Percentiles rank a stretch among this genome's conserved stretches.
Conservation (phyloP, 2,113 vertebrate genomes). For the Nycticebus coucang region DNA sequence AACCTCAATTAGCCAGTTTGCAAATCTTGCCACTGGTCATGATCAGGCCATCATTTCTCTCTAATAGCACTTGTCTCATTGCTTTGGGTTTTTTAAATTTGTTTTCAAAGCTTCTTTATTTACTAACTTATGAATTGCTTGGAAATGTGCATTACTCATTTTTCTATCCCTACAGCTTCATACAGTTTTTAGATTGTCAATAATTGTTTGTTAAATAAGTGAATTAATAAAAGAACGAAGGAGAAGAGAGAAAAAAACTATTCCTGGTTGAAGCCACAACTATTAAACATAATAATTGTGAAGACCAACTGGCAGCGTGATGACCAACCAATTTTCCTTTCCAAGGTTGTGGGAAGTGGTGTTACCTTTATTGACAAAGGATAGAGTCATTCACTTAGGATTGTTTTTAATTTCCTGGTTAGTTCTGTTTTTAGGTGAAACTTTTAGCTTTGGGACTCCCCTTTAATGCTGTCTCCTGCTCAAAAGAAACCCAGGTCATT, state of each 20-base stretch:
- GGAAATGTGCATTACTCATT: background rate
- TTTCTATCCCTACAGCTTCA: background rate
- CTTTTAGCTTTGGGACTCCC: background rate
- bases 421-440: constrained; percentile 45
- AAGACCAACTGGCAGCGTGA: background rate
- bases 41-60: background rate
- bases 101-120: background rate
- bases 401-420: background rate
- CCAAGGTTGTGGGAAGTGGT: background rate
- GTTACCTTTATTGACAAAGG: background rate
- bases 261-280: background rate
- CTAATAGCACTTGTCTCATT: background rate
- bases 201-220: constrained; percentile 4
- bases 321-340: background rate
- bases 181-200: background rate
- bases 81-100: background rate
- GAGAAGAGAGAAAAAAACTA: background rate
- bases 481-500: constrained; percentile 51
- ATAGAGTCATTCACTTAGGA: background rate
- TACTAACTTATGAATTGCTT: background rate
- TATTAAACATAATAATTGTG: background rate
- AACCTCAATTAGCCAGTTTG: background rate
- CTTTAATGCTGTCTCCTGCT: constrained; percentile 37
- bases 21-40: background rate
- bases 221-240: constrained; percentile 13